These are phyloP conservation scores for Mixornis gularis DNA, from an alignment of 2,113 vertebrate genomes.

Conservation along the genomic window DNA sequence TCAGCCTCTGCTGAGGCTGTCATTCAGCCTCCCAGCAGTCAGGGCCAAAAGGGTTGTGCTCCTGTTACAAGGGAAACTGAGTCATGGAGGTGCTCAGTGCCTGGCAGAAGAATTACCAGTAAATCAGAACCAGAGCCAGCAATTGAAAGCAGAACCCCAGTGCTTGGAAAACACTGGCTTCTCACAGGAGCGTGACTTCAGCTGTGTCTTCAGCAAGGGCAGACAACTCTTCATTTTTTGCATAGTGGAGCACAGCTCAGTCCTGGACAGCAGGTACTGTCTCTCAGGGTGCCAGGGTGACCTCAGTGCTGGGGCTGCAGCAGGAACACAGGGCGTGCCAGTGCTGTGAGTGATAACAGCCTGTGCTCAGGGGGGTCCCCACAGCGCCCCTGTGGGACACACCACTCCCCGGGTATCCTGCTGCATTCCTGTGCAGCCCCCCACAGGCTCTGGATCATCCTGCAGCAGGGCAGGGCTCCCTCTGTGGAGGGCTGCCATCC, in stretches of 20 bases:
- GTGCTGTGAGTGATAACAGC: neutral
- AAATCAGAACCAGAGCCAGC: neutral
- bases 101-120: neutral
- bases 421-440: neutral
- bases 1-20: neutral
- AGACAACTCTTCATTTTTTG: constrained; percentile 4
- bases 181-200: neutral
- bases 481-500: neutral
- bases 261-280: neutral
- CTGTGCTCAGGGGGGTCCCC: neutral
- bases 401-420: rapidly evolving
- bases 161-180: neutral
- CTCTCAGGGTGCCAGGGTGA: neutral
- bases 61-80: constrained; percentile 17
- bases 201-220: neutral
- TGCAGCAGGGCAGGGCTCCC: neutral
- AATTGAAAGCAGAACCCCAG: neutral
- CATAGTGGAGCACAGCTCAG: neutral
- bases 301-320: neutral
- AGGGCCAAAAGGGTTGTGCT: neutral
- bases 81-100: neutral
- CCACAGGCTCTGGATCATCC: neutral
- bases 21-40: neutral
- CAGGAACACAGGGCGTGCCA: neutral
- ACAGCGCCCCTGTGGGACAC: neutral